Evolutionary conservation across 2,113 vertebrate genomes (phyloP).

Genomic region (Electrona antarctica): DNA sequence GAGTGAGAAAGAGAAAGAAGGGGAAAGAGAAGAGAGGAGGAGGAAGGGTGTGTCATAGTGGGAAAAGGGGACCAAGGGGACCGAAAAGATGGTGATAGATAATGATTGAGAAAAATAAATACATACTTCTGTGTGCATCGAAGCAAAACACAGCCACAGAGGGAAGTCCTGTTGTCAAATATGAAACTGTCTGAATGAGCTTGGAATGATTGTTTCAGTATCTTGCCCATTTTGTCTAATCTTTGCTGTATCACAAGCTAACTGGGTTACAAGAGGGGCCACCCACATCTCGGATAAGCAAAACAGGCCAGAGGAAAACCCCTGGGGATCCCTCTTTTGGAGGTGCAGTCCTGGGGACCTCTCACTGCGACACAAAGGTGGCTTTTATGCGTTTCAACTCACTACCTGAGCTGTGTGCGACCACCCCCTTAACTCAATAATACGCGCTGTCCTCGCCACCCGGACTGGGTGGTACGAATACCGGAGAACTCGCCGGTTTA

Average conservation of each 20-base stretch:
- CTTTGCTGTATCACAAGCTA: background rate
- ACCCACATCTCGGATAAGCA: background rate
- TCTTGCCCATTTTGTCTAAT: background rate
- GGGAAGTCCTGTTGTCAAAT: background rate
- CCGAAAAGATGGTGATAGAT: too few species aligned
- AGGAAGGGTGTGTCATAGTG: background rate
- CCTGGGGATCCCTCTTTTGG: background rate
- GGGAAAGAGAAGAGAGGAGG: background rate
- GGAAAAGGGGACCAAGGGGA: too few species aligned
- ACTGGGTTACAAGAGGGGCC: background rate
- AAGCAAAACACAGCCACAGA: background rate
- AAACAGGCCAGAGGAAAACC: background rate
- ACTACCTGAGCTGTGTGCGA: background rate
- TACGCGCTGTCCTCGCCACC: background rate
- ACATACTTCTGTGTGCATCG: background rate
- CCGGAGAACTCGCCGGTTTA: too few species aligned
- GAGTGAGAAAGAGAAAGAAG: constrained; percentile 5
- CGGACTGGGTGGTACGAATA: too few species aligned
- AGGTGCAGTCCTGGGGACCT: background rate
- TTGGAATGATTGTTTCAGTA: background rate
- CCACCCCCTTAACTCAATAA: background rate
- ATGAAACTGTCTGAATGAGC: background rate
- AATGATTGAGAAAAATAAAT: too few species aligned
- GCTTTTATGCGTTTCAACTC: background rate
- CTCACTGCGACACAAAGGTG: background rate